Evolutionary conservation across 1,140 invertebrate genomes (phyloP), one percentile per base, ranked within the genome.

Genomic region (Papilio glaucus): DNA sequence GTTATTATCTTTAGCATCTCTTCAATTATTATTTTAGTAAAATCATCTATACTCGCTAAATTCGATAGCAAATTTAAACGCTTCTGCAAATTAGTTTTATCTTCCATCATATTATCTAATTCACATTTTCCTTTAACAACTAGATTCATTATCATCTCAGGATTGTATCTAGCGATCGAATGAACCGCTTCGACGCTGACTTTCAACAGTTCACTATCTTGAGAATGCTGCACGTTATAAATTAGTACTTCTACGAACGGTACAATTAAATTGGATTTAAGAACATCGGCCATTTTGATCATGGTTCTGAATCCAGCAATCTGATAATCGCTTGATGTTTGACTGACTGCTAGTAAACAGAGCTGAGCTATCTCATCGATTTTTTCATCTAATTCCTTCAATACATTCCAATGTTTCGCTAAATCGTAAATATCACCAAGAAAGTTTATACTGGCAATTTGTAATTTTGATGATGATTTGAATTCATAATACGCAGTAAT

Each of bases 51-150:
- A 73, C 90, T 92, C 0, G 88, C 88, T 29, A 92, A 80, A 75
- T 84, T 89, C 0, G 85, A 85, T 1, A 92, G 80, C 41, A 92
- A 72, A 76, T 82, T 85, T 49, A 90, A 68, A 9, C 88, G 77
- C 73, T 90, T 90, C 15, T 88, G 76, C 62, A 90, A 78, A 29
- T 69, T 80, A 1, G 73, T 70, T 83, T 90, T 88, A 41, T 91
- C 85, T 74, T 83, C 70, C 10, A 77, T 81, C 41, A 91, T 71
- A 72, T 87, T 86, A 0, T 87, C 78, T 53, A 92, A 72, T 74
- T 88, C 84, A 82, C 87, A 92, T 77, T 90, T 90, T 1, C 87
- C 88, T 82, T 85, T 88, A 0, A 92, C 86, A 2, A 91, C 88
- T 15, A 86, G 80, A 75, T 76, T 74, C 89, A 92, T 90, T 9